Conservation (phyloP, 92 coral and sea anemone species). For the Palythoa heliodiscus region DNA sequence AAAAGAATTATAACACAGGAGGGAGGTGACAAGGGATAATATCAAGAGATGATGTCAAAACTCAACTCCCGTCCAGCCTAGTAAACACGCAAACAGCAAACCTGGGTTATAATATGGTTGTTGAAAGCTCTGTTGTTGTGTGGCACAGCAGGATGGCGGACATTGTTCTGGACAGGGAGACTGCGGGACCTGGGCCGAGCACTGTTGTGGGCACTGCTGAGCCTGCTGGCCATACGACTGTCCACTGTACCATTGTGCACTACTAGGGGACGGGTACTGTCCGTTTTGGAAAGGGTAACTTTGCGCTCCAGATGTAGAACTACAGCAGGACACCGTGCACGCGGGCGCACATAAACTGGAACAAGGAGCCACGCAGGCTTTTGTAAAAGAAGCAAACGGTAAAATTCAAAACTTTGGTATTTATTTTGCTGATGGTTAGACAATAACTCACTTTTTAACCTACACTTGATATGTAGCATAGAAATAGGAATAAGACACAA, state of each 20-base stretch:
- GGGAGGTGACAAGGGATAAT: neutral
- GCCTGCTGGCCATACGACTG: slow-evolving; percentile 45
- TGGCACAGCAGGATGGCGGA: slow-evolving; percentile 60
- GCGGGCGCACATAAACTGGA: slow-evolving; percentile 88
- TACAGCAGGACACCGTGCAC: slow-evolving; percentile 82
- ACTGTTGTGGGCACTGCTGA: slow-evolving; percentile 76
- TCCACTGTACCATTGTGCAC: neutral
- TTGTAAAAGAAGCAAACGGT: slow-evolving; percentile 7
- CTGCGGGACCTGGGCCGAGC: slow-evolving; percentile 37
- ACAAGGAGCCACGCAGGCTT: slow-evolving; percentile 77
- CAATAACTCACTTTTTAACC: too few species aligned
- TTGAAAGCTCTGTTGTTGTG: slow-evolving; percentile 37
- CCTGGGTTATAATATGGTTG: slow-evolving; percentile 36
- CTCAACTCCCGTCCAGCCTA: neutral
- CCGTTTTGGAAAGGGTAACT: slow-evolving; percentile 33
- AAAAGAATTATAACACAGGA: neutral
- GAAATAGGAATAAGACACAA: too few species aligned
- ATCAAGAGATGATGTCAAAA: neutral
- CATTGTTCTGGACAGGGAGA: slow-evolving; percentile 76
- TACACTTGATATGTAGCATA: too few species aligned
- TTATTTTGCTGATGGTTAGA: too few species aligned
- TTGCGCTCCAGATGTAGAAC: slow-evolving; percentile 59
- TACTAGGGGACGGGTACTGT: slow-evolving; percentile 1
- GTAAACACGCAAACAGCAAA: neutral
- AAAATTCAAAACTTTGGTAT: too few species aligned